Evolutionary conservation across 2,888 invertebrate genomes (phyloP).

Genomic region (Cheilosia urbana): DNA sequence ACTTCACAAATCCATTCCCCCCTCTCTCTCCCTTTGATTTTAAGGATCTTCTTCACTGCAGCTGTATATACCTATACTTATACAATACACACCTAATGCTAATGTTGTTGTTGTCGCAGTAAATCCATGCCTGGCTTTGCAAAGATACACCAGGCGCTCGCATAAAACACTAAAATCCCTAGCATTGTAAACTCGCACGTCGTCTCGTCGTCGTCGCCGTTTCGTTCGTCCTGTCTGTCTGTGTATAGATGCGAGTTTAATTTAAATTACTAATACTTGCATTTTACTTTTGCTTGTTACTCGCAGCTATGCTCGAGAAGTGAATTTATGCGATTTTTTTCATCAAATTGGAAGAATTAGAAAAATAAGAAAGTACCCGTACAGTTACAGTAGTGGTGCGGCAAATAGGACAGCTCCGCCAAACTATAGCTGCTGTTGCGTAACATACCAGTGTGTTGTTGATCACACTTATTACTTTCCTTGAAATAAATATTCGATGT

Average conservation of each 20-base stretch:
- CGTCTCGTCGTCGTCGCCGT: conserved; percentile 9
- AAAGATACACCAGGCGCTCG: not conserved
- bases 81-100: not conserved
- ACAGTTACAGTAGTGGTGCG: conserved; percentile 14
- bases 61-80: not conserved
- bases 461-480: conserved; percentile 1
- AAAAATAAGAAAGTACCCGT: not conserved
- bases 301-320: not conserved
- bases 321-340: conserved; percentile 26
- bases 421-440: not conserved
- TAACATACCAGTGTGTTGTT: not conserved
- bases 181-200: not conserved
- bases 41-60: not conserved
- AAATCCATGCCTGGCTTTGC: not conserved
- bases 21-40: not conserved
- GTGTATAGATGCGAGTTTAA: conserved; percentile 42
- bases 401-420: not conserved
- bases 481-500: not conserved
- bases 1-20: not conserved
- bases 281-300: conserved; percentile 48
- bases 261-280: conserved; percentile 60
- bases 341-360: not conserved
- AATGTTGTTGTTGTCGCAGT: not conserved
- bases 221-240: not conserved
- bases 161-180: conserved; percentile 28